These are phyloP conservation scores for Apamea sordens DNA, from an alignment of 2,888 invertebrate species.

Conservation along the genomic window DNA sequence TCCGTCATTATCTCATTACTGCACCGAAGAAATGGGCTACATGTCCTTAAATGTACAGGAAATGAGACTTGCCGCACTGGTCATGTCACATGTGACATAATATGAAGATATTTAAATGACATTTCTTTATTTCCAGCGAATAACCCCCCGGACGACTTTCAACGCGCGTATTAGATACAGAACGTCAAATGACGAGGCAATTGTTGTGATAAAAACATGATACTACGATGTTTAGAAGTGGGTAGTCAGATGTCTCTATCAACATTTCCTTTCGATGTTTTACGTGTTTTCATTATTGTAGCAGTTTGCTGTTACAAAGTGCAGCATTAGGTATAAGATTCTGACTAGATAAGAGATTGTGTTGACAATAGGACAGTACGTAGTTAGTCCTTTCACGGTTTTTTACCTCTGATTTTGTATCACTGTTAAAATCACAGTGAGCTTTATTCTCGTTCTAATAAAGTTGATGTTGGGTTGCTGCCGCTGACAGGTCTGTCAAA, in stretches of 20 bases:
- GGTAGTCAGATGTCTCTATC: conserved; percentile 30
- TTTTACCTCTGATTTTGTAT: background rate
- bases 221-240: conserved; percentile 14
- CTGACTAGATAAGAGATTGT: background rate
- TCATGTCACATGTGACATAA: background rate
- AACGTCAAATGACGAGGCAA: conserved; percentile 51
- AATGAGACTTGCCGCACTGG: background rate
- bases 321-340: background rate
- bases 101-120: background rate
- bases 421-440: background rate
- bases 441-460: background rate
- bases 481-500: background rate
- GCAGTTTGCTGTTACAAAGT: background rate
- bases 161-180: conserved; percentile 55
- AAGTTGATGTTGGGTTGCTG: too few relatives aligned
- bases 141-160: conserved; percentile 71
- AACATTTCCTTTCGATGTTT: conserved; percentile 7
- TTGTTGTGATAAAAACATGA: conserved; percentile 52
- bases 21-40: conserved; percentile 11
- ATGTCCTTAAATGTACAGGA: conserved; percentile 13
- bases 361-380: background rate
- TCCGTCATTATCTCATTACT: conserved; percentile 44
- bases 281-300: background rate
- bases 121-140: background rate
- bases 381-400: background rate